Evolutionary conservation across 2,797 vertebrate genomes (phyloP), one percentile per base, ranked within the genome.

Genomic region (Aphelocoma californica): DNA sequence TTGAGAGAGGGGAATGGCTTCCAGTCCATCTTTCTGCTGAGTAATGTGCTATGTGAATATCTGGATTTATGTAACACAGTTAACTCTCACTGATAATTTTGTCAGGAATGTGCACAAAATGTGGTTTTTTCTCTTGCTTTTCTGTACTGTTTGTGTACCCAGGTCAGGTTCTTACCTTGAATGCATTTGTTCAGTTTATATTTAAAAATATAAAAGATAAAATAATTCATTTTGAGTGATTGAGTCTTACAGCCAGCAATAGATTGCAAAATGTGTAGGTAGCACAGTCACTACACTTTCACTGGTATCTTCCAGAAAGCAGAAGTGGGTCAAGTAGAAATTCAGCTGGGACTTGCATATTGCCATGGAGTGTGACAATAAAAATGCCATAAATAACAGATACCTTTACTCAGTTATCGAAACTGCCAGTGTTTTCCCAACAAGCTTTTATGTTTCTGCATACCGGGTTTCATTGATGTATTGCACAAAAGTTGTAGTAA

Each of bases 181-280:
- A 93, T 81, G 93, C 95, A 74, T 97, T 98, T 97, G 97, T 97
- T 96, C 97, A 95, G 94, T 89, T 97, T 81, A 70, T 95, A 82
- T 94, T 88, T 92, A 26, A 94, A 94, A 90, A 94, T 91, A 90
- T 29, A 79, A 84, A 94, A 84, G 36, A 40, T 40, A 26, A 80
- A 93, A 69, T 38, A 66, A 78, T 32, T 72, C 0, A 7, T 82
- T 89, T 85, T 64, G 88, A 91, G 87, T 86, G 85, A 74, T 36
- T 71, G 73, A 81, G 82, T 83, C 65, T 86, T 74, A 15, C 9
- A 54, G 34, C 25, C 61, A 78, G 69, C 62, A 82, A 7, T 2
- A 36, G 31, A 32, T 36, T 74, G 26, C 38, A 23, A n/a, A 74
- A 57, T 7, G 21, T 25, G 8, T 53, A 64, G 53, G 50, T 74